Percentiles rank a stretch among this genome's conserved stretches.
These are phyloP conservation scores for Sparus aurata DNA, from an alignment of 2,797 vertebrate genomes.

Conservation along the genomic window DNA sequence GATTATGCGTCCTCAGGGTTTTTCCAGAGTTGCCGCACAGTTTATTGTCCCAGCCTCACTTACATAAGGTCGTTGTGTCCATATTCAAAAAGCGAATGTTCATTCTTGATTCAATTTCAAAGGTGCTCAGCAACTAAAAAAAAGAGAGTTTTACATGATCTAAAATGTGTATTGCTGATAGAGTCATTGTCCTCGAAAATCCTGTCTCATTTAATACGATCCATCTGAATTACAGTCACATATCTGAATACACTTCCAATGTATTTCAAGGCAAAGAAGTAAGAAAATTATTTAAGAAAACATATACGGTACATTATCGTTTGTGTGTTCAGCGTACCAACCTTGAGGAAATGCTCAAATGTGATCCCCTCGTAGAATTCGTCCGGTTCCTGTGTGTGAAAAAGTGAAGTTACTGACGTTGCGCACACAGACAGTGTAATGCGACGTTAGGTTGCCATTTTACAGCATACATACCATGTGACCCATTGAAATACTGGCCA, in stretches of 20 bases:
- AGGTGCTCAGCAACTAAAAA: conserved; percentile 92
- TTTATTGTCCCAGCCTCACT: conserved; percentile 78
- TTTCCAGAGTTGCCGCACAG: conserved; percentile 2
- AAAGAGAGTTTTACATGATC: conserved; percentile 26
- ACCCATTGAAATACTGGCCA: conserved; percentile 93
- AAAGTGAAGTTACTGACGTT: conserved; percentile 10
- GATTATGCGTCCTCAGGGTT: background rate
- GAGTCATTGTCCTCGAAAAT: background rate
- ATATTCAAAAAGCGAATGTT: conserved; percentile 93
- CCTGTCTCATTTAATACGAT: background rate
- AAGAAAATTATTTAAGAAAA: background rate
- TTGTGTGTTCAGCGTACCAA: conserved; percentile 67
- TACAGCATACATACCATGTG: conserved; percentile 87
- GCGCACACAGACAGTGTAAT: background rate
- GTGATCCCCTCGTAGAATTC: conserved; percentile 97
- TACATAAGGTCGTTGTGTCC: conserved; percentile 91
- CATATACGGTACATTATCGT: no score
- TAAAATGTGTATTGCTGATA: background rate
- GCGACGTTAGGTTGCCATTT: background rate
- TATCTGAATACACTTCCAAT: background rate
- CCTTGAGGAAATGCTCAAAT: conserved; percentile 97
- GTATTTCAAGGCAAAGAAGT: background rate
- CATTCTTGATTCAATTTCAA: conserved; percentile 97
- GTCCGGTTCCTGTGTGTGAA: conserved; percentile 88
- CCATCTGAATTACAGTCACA: background rate